These are phyloP conservation scores for Atherinosoma microstoma DNA, from an alignment of 2,797 vertebrate species.

Conservation along the genomic window DNA sequence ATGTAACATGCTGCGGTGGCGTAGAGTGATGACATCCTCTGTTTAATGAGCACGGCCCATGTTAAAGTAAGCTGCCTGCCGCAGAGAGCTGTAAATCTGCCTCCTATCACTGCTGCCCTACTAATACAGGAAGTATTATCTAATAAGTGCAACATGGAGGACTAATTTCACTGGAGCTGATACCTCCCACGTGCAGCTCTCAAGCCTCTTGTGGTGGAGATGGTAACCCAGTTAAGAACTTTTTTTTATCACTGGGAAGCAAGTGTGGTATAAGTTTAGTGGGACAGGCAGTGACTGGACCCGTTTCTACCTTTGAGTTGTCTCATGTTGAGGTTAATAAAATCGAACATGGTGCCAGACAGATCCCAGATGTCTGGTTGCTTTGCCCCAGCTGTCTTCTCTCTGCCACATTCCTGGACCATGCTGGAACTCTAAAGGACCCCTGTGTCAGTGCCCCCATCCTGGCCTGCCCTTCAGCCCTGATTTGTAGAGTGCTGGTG, in stretches of 20 bases:
- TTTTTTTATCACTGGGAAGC: conserved; percentile 30
- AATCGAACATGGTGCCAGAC: conserved; percentile 71
- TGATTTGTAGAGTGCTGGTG: conserved; percentile 86
- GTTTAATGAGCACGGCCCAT: conserved; percentile 89
- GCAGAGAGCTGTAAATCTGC: conserved; percentile 87
- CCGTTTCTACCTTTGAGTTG: conserved; percentile 41
- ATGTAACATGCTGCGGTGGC: conserved; percentile 87
- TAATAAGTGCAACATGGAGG: conserved; percentile 80
- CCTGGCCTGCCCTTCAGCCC: conserved; percentile 72
- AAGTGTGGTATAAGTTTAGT: conserved; percentile 35
- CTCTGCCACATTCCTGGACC: conserved; percentile 74
- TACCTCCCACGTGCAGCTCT: conserved; percentile 61
- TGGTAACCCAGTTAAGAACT: conserved; percentile 54
- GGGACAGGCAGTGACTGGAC: conserved; percentile 42
- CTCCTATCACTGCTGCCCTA: conserved; percentile 70
- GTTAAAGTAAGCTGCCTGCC: conserved; percentile 83
- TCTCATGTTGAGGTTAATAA: conserved; percentile 61
- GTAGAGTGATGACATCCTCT: conserved; percentile 96
- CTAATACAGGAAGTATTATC: conserved; percentile 87
- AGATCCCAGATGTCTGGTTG: conserved; percentile 78
- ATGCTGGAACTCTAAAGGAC: conserved; percentile 72
- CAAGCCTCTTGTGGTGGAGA: conserved; percentile 2
- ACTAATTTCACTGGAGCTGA: conserved; percentile 74
- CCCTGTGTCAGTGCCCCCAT: conserved; percentile 74
- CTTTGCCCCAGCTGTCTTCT: conserved; percentile 60